Evolutionary conservation across 35 echinoderm and acorn worm species (phyloP).

Genomic region (Strongylocentrotus purpuratus): DNA sequence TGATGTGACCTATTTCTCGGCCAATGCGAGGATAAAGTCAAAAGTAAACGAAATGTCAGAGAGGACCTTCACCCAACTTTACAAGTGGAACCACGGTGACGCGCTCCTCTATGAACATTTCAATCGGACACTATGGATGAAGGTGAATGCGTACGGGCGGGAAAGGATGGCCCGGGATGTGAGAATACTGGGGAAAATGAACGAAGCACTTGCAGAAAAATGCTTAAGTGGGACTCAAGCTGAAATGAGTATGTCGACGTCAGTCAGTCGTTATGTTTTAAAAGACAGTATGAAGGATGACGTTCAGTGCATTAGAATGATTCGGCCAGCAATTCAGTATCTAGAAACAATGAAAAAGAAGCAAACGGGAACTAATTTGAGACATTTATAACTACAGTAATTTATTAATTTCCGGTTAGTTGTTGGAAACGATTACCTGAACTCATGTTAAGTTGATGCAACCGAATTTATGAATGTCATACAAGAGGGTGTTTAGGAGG

Average conservation of each 20-base stretch:
- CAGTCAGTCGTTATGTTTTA: conserved; percentile 42
- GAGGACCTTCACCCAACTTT: conserved; percentile 48
- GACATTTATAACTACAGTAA: too few species aligned
- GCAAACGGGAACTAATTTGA: background rate
- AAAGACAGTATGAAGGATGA: conserved; percentile 9
- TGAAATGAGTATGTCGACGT: background rate
- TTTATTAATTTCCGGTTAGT: too few species aligned
- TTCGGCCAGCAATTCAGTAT: conserved; percentile 13
- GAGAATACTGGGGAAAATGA: conserved; percentile 35
- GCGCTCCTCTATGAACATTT: conserved; percentile 82
- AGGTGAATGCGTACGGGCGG: conserved; percentile 71
- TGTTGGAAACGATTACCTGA: too few species aligned
- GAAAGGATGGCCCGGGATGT: conserved; percentile 64
- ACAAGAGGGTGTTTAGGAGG: too few species aligned
- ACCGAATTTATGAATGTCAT: too few species aligned
- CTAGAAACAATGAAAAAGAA: conserved; percentile 32
- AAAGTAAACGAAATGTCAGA: conserved; percentile 46
- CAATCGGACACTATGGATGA: conserved; percentile 71
- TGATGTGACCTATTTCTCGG: conserved; percentile 66
- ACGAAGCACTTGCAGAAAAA: conserved; percentile 13
- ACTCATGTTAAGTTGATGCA: too few species aligned
- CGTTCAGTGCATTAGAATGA: background rate
- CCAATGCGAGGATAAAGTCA: conserved; percentile 71
- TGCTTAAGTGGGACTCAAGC: conserved; percentile 52
- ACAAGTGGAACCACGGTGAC: conserved; percentile 77